Evolutionary conservation across 2,888 invertebrate genomes (phyloP).

Genomic region (Ornithoptera alexandrae): DNA sequence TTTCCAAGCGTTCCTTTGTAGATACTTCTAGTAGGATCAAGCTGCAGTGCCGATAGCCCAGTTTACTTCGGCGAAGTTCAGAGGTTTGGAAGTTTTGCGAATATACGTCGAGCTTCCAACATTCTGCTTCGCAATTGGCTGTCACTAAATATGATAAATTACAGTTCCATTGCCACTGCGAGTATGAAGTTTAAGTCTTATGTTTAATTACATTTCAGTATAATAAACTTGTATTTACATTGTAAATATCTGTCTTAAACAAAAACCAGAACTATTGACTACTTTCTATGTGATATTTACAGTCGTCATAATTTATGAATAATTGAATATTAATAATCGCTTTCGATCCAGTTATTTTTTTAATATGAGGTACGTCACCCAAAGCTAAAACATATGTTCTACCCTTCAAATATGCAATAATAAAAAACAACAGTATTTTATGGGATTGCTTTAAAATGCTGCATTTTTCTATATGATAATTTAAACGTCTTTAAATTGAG

Average conservation of each 20-base stretch:
- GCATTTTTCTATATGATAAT: no score
- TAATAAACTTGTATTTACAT: not conserved
- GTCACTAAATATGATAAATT: slow-evolving; percentile 28
- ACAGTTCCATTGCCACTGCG: not conserved
- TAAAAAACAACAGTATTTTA: no score
- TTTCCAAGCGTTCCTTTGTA: slow-evolving; percentile 62
- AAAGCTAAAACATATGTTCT: no score
- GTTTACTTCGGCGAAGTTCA: slow-evolving; percentile 48
- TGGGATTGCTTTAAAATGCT: no score
- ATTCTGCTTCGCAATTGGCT: slow-evolving; percentile 22
- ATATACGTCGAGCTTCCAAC: slow-evolving; percentile 46
- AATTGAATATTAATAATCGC: no score
- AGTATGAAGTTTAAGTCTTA: not conserved
- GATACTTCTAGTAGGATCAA: slow-evolving; percentile 48
- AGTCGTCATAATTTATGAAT: no score
- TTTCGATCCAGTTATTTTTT: no score
- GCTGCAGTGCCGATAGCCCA: slow-evolving; percentile 62
- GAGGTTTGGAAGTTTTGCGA: slow-evolving; percentile 50
- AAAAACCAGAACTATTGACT: not conserved
- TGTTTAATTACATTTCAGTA: not conserved
- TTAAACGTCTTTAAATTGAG: no score
- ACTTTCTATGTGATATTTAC: no score
- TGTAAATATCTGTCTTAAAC: not conserved
- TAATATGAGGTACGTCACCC: no score
- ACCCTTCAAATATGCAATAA: no score